Conservation (phyloP, 1,140 invertebrate species). For the Carposina sasakii region DNA sequence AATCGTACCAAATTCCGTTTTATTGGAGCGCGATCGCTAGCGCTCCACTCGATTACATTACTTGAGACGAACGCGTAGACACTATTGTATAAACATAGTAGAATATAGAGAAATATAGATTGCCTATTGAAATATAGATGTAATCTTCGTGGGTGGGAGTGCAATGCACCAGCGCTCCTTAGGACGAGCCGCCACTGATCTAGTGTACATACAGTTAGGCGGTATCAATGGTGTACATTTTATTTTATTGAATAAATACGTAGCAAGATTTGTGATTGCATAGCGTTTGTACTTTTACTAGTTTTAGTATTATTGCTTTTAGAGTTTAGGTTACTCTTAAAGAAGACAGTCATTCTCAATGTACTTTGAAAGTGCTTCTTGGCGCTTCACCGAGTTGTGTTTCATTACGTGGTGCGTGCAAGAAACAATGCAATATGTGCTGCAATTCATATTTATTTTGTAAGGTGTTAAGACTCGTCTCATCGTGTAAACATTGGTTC, state of each 20-base stretch:
- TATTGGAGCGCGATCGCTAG: too few relatives aligned
- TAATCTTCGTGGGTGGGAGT: too few relatives aligned
- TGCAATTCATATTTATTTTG: conserved; percentile 3
- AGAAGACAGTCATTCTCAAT: conserved; percentile 1
- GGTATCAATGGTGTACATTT: conserved; percentile 65
- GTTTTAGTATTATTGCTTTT: conserved; percentile 36
- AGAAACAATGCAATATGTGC: neutral
- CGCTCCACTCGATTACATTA: too few relatives aligned
- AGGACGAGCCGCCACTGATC: too few relatives aligned
- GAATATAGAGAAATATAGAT: too few relatives aligned
- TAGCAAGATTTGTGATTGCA: conserved; percentile 63
- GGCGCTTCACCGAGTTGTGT: too few relatives aligned
- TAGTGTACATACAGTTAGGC: conserved; percentile 61
- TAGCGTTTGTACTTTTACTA: conserved; percentile 64
- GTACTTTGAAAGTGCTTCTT: neutral
- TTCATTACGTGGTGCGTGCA: neutral
- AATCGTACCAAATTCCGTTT: too few relatives aligned
- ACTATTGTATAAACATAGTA: too few relatives aligned
- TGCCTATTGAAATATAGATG: too few relatives aligned
- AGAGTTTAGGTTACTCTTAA: conserved; percentile 13
- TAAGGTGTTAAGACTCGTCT: conserved; percentile 5
- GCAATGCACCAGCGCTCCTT: too few relatives aligned
- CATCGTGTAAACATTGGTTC: too few relatives aligned
- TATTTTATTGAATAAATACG: conserved; percentile 53
- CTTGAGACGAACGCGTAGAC: too few relatives aligned